Conservation (phyloP, 2,113 vertebrate species). For the Ceuthmochares aereus region DNA sequence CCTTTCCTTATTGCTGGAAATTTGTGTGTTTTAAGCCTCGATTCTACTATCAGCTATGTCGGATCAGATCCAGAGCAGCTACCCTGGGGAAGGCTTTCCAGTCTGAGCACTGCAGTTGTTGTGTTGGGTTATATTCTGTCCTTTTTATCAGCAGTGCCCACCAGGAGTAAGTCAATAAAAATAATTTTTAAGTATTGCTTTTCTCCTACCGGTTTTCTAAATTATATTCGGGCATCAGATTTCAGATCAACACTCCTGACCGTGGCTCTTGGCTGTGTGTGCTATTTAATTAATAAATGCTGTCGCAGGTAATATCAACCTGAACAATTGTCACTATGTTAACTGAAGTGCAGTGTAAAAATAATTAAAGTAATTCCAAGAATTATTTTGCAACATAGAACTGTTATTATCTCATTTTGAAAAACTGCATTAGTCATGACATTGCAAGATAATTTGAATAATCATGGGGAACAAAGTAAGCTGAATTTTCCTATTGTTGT, state of each 20-base stretch:
- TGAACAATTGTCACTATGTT: neutral
- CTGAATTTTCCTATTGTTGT: neutral
- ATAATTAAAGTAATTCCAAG: neutral
- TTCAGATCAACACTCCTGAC: neutral
- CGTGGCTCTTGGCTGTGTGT: neutral
- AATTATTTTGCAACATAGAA: neutral
- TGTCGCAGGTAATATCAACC: neutral
- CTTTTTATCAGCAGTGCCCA: neutral
- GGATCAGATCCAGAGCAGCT: neutral
- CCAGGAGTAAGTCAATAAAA: neutral
- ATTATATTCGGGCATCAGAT: neutral
- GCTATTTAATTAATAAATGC: neutral
- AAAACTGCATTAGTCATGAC: neutral
- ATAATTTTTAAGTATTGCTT: neutral
- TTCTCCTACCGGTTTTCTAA: neutral
- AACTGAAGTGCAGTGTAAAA: neutral
- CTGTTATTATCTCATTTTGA: neutral
- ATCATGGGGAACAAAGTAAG: neutral
- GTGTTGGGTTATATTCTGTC: neutral
- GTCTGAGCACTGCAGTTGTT: neutral
- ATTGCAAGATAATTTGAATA: neutral
- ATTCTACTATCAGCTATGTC: neutral
- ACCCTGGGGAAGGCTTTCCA: neutral
- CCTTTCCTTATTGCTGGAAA: slow-evolving; percentile 24
- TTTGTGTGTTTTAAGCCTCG: slow-evolving; percentile 9